Conservation (phyloP, 2,797 vertebrate genomes). For the Apodemus agrarius region DNA sequence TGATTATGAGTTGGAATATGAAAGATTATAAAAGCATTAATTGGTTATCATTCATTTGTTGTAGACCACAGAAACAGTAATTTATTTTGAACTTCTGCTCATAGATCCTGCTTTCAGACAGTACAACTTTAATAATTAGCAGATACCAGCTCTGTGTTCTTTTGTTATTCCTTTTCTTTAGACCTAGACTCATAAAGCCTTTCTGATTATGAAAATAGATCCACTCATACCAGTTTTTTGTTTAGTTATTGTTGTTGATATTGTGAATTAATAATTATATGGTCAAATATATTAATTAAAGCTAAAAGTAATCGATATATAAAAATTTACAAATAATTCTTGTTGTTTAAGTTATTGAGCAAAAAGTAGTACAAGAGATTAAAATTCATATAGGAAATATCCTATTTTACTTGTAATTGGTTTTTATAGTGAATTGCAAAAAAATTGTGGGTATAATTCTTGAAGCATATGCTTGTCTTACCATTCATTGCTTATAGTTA, state of each 20-base stretch:
- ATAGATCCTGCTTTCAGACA: not conserved
- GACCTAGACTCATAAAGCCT: not conserved
- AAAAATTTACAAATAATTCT: not conserved
- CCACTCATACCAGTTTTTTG: not conserved
- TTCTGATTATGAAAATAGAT: not conserved
- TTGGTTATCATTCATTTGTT: not conserved
- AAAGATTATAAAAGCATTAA: not conserved
- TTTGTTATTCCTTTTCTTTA: not conserved
- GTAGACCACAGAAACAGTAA: not conserved
- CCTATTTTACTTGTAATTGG: not conserved
- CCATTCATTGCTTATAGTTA: too few relatives aligned
- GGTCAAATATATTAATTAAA: not conserved
- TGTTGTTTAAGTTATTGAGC: not conserved
- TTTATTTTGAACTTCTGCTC: not conserved
- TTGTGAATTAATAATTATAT: not conserved
- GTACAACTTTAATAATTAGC: not conserved
- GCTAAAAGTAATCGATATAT: not conserved
- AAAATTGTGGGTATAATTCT: not conserved
- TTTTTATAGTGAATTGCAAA: conserved; percentile 29
- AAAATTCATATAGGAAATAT: not conserved
- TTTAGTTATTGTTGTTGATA: not conserved
- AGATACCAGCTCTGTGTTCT: not conserved
- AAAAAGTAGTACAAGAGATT: not conserved
- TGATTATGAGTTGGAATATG: not conserved
- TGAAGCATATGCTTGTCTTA: not conserved